Evolutionary conservation across 2,797 vertebrate genomes (phyloP).

Genomic region (Apogon hyalosoma): DNA sequence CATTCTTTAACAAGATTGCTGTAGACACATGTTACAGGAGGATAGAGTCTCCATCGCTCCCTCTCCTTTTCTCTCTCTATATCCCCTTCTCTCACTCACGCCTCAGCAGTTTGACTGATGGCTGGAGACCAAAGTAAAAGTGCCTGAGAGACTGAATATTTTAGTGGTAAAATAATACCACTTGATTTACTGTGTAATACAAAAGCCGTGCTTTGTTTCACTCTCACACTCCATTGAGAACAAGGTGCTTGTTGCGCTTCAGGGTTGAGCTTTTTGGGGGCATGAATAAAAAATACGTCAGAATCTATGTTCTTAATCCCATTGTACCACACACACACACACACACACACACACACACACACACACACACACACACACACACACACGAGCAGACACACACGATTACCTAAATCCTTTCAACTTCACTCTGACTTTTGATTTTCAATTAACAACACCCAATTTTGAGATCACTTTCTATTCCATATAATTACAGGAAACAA

Average conservation of each 20-base stretch:
- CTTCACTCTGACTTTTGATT: conserved; percentile 95
- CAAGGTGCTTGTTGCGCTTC: conserved; percentile 76
- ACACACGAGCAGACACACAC: conserved; percentile 3
- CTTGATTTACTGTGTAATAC: conserved; percentile 96
- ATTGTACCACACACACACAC: conserved; percentile 1
- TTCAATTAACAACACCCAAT: conserved; percentile 94
- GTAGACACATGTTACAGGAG: conserved; percentile 97
- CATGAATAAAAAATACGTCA: conserved; percentile 87
- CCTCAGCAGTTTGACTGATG: conserved; percentile 99
- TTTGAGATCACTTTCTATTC: conserved; percentile 93
- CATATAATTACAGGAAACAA: conserved; percentile 97
- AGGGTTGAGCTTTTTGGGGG: conserved; percentile 76
- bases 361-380: conserved; percentile 10
- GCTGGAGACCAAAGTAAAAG: conserved; percentile 94
- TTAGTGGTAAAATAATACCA: conserved; percentile 97
- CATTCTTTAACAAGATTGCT: conserved; percentile 98
- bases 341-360: conserved; percentile 1
- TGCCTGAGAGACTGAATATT: conserved; percentile 97
- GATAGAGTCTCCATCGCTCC: conserved; percentile 89
- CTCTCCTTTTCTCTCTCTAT: conserved; percentile 61
- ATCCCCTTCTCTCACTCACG: conserved; percentile 82
- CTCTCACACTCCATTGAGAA: conserved; percentile 84
- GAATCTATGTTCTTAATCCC: conserved; percentile 36
- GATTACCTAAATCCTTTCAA: conserved; percentile 86
- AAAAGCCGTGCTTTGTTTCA: conserved; percentile 87